Evolutionary conservation across 2,113 vertebrate genomes (phyloP), one percentile per base, ranked within the genome.

Genomic region (Paramisgurnus dabryanus): DNA sequence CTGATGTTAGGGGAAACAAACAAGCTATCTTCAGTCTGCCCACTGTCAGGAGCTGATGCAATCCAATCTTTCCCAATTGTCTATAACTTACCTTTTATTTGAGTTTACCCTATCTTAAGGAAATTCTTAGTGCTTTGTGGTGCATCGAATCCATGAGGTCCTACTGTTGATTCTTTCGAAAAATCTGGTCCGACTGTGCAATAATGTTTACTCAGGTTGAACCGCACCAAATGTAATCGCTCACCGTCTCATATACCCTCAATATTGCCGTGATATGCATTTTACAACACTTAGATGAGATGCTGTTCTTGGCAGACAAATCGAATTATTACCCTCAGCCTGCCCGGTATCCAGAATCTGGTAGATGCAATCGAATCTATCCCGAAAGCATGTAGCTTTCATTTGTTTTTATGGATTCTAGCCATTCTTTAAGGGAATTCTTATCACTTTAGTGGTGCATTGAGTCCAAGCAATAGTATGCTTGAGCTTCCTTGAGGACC

Each of bases 371-470:
- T 57, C n/a, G 55, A 57, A 39, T 66, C 15, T 53, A 50, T 66
- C 10, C 45, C 47, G n/a, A 66, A 66, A 66, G 61, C n/a, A 76
- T 76, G 34, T 8, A n/a, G 47, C 47, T 76, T 76, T 55, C 40
- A 65, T 53, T 76, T 66, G 74, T 76, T 77, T 76, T 66, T 66
- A 55, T 66, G 63, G 74, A 66, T 66, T 66, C 27, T 41, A 17
- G 47, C 8, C 8, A 1, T 53, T 50, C 34, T 65, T 41, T 75
- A 34, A 75, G 43, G 57, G 41, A 61, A 61, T 61, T 49, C 58
- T 75, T 75, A 75, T 75, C 43, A 12, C 41, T 63, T 63, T 47
- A 27, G 72, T 49, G 18, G 57, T 1, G 18, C 72, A 63, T 63
- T 75, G 58, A 63, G 18, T 47, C 57, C 7, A 11, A 47, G 18